A percentile compares a stretch with the other conserved stretches of the same genome.
phyloP scores from a whole-genome alignment of 2,113 vertebrate genomes.

The Caretta caretta region DNA sequence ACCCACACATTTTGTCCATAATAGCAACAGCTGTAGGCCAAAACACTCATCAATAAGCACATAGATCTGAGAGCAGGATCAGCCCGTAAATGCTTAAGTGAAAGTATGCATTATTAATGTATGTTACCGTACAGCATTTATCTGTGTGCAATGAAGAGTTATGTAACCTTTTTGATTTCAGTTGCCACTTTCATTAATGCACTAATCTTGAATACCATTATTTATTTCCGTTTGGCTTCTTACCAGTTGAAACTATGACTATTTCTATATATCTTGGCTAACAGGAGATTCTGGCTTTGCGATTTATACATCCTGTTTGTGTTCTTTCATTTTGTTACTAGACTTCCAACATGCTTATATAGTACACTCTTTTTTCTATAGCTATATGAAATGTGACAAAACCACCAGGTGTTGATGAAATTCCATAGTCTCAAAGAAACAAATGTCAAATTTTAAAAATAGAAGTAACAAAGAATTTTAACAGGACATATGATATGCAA shows the following conservation, averaged over 20 bases:
- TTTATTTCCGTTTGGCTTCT: slow-evolving; percentile 58
- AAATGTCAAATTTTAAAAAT: neutral
- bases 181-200: slow-evolving; percentile 48
- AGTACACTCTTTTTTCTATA: neutral
- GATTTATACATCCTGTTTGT: slow-evolving; percentile 54
- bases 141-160: slow-evolving; percentile 38
- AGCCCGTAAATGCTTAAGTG: neutral
- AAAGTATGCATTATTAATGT: neutral
- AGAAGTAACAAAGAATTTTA: neutral
- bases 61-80: neutral
- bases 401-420: neutral
- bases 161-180: slow-evolving; percentile 49
- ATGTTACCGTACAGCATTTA: neutral
- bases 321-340: slow-evolving; percentile 22
- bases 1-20: neutral
- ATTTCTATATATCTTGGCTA: slow-evolving; percentile 48
- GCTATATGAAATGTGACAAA: neutral
- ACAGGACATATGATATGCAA: neutral
- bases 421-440: neutral
- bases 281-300: slow-evolving; percentile 30
- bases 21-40: neutral
- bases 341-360: slow-evolving; percentile 38
- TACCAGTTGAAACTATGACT: slow-evolving; percentile 33
- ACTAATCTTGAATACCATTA: slow-evolving; percentile 34
- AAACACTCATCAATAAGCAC: neutral